A percentile compares a stretch with the other conserved stretches of the same genome.
Conservation (phyloP, 2,797 vertebrate genomes). For the Pachyuromys duprasi region DNA sequence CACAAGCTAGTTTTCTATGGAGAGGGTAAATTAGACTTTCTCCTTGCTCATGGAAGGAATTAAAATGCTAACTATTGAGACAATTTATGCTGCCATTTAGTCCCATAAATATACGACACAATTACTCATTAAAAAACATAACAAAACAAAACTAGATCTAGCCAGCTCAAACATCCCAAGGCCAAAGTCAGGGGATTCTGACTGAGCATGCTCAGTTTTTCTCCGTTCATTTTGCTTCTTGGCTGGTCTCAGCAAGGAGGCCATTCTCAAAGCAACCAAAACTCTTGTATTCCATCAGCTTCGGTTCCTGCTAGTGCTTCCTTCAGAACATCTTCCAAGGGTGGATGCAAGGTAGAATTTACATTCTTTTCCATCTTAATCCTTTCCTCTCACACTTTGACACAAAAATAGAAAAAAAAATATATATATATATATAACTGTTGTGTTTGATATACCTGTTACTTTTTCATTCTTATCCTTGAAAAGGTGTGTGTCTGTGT, state of each 20-base stretch:
- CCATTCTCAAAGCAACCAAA: not conserved
- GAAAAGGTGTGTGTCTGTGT: not conserved
- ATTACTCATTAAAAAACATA: slow-evolving; percentile 66
- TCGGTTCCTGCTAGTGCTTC: not conserved
- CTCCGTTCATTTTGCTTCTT: slow-evolving; percentile 4
- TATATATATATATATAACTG: not conserved
- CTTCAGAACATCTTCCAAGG: not conserved
- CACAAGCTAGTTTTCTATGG: slow-evolving; percentile 33
- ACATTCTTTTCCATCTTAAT: not conserved
- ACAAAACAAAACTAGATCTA: slow-evolving; percentile 28
- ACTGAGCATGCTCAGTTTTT: not conserved
- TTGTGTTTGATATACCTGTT: not conserved
- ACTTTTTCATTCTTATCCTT: not conserved
- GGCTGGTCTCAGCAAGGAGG: not conserved
- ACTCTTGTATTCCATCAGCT: not conserved
- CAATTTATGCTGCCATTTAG: slow-evolving; percentile 62
- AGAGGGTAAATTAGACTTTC: slow-evolving; percentile 61
- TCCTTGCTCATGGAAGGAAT: slow-evolving; percentile 50
- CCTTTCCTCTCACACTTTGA: not conserved
- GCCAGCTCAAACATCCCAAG: slow-evolving; percentile 61
- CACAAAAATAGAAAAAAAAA: slow-evolving; percentile 14
- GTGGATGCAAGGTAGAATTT: not conserved
- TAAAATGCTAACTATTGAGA: slow-evolving; percentile 35
- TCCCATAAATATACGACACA: not conserved
- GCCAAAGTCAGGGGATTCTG: slow-evolving; percentile 50